A percentile compares a stretch with the other conserved stretches of the same genome.
These are phyloP conservation scores for Oreonectes daqikongensis DNA, from an alignment of 2,797 vertebrate species.

Conservation along the genomic window DNA sequence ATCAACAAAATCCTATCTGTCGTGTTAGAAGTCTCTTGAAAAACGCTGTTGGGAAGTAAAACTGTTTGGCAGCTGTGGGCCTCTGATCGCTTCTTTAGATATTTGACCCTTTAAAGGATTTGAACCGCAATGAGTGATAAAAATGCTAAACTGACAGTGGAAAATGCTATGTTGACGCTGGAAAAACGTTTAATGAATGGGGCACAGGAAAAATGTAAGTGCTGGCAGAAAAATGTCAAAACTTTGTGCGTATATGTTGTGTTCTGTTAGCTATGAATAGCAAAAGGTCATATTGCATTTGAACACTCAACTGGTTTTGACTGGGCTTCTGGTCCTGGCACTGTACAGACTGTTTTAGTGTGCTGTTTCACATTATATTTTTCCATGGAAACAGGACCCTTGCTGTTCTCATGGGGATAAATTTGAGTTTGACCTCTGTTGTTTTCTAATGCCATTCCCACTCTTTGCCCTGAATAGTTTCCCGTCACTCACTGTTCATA, in stretches of 20 bases:
- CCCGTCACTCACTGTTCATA: not conserved
- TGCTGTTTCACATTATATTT: not conserved
- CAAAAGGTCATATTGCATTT: not conserved
- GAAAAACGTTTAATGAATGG: conserved; percentile 12
- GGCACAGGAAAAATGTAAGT: conserved; percentile 28
- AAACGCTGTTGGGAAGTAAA: conserved; percentile 13
- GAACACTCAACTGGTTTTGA: not conserved
- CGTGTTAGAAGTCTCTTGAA: not conserved
- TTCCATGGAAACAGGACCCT: not conserved
- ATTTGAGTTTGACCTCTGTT: not conserved
- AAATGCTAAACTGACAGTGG: conserved; percentile 22
- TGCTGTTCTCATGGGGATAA: not conserved
- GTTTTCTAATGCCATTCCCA: not conserved
- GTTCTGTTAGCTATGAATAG: not conserved
- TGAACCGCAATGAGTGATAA: not conserved
- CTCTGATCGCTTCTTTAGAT: conserved; percentile 33
- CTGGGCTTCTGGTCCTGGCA: not conserved
- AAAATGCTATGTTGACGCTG: conserved; percentile 25
- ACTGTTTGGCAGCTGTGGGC: conserved; percentile 1
- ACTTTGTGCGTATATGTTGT: conserved; percentile 17
- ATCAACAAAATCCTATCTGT: not conserved
- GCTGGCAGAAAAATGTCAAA: conserved; percentile 29
- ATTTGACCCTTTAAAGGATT: conserved; percentile 16
- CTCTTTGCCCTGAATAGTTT: not conserved
- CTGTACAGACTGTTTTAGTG: not conserved